Evolutionary conservation across 2,113 vertebrate species (phyloP).

Genomic region (Anser brachyrhynchus): DNA sequence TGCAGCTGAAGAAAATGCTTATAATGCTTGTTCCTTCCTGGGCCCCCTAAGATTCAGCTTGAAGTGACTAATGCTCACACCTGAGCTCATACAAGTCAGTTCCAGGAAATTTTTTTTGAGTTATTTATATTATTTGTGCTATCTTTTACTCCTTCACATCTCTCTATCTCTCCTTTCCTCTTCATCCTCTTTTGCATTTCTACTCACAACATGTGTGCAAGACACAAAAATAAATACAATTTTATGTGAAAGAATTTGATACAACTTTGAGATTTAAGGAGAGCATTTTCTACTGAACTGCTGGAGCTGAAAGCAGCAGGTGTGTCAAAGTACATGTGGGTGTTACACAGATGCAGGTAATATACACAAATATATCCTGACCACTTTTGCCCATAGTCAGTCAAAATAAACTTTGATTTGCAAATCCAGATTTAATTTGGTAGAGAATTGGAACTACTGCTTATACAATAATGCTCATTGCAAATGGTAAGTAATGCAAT

Average conservation of each 20-base stretch:
- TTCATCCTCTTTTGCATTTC: not conserved
- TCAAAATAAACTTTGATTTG: not conserved
- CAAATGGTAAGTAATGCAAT: not conserved
- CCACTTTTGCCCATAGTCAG: not conserved
- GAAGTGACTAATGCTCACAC: not conserved
- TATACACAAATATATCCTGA: not conserved
- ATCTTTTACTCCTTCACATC: not conserved
- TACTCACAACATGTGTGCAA: accelerated
- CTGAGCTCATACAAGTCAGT: not conserved
- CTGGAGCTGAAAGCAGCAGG: not conserved
- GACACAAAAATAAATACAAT: not conserved
- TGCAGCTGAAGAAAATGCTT: not conserved
- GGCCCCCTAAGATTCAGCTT: not conserved
- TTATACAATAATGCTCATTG: not conserved
- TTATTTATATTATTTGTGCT: not conserved
- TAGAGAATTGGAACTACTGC: not conserved
- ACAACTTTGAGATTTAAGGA: not conserved
- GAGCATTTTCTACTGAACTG: not conserved
- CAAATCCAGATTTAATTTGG: not conserved
- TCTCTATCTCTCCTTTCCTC: not conserved
- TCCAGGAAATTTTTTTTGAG: not conserved
- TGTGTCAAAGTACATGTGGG: accelerated
- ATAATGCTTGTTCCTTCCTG: not conserved
- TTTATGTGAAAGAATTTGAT: not conserved
- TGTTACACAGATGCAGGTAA: not conserved